Percentiles rank a stretch among this genome's conserved stretches.
Evolutionary conservation across 1,140 invertebrate species (phyloP).

Genomic region (Rhopalosiphum maidis): DNA sequence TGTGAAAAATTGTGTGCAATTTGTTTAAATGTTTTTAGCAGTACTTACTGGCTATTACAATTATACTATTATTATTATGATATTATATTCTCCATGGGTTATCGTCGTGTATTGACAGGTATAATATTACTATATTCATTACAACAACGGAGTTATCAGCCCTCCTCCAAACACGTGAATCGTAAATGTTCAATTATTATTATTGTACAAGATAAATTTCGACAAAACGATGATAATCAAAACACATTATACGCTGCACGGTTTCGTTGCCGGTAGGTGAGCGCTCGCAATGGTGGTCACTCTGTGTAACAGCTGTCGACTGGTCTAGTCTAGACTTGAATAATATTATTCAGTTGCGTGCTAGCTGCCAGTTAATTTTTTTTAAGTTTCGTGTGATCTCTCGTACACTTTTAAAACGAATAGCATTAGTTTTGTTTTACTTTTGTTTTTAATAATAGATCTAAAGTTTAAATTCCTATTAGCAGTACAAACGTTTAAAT

Average conservation of each 20-base stretch:
- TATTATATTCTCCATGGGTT: slow-evolving; percentile 31
- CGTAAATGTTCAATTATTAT: slow-evolving; percentile 31
- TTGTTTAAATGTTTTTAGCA: neutral
- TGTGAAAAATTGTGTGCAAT: neutral
- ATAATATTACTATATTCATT: neutral
- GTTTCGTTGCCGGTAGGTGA: slow-evolving; percentile 33
- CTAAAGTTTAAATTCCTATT: slow-evolving; percentile 53
- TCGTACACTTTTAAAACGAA: slow-evolving; percentile 34
- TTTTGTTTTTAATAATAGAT: slow-evolving; percentile 47
- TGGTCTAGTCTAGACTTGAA: slow-evolving; percentile 57
- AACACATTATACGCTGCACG: neutral
- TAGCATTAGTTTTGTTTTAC: slow-evolving; percentile 36
- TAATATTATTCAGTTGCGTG: slow-evolving; percentile 57
- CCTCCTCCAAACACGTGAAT: neutral
- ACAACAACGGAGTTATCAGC: neutral
- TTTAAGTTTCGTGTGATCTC: slow-evolving; percentile 56
- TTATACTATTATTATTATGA: neutral
- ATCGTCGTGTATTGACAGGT: slow-evolving; percentile 38
- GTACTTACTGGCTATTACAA: neutral
- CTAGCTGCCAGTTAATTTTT: slow-evolving; percentile 55
- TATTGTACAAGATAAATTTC: slow-evolving; percentile 50
- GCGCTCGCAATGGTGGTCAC: slow-evolving; percentile 50
- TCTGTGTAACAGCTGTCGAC: slow-evolving; percentile 54
- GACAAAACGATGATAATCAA: slow-evolving; percentile 49
- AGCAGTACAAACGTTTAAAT: slow-evolving; percentile 34